Conservation (phyloP, 1,140 invertebrate species). For the Trichomalopsis sarcophagae region DNA sequence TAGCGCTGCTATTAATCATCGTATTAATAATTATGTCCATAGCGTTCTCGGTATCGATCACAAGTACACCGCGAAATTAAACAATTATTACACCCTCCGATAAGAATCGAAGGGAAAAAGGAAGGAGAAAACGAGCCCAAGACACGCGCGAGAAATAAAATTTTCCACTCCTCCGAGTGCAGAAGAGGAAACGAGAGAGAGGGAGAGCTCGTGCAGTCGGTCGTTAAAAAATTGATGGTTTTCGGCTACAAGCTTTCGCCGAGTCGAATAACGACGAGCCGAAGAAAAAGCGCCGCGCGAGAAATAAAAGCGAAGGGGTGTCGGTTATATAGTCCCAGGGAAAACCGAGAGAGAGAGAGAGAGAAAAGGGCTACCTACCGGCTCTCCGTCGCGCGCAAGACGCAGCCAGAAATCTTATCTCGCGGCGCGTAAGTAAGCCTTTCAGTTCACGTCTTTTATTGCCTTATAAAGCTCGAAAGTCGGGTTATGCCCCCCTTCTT, state of each 20-base stretch:
- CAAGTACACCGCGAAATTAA: neutral
- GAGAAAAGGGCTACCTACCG: neutral
- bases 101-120: neutral
- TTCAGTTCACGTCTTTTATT: slow-evolving; percentile 55
- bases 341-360: neutral
- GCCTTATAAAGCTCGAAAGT: slow-evolving; percentile 52
- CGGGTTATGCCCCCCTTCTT: slow-evolving; percentile 25
- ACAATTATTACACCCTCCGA: neutral
- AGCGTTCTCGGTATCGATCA: neutral
- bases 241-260: slow-evolving; percentile 36
- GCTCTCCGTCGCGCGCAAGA: neutral
- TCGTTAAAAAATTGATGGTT: slow-evolving; percentile 52
- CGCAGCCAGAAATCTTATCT: slow-evolving; percentile 52
- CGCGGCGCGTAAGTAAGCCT: slow-evolving; percentile 44
- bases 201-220: neutral
- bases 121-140: neutral
- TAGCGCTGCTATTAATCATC: too few relatives aligned
- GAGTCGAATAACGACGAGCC: slow-evolving; percentile 24
- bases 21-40: neutral
- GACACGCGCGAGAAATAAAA: slow-evolving; percentile 13
- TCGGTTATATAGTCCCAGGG: neutral
- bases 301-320: slow-evolving; percentile 43
- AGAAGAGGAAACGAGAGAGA: neutral
- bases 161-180: slow-evolving; percentile 1
- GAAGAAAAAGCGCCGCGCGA: neutral